phyloP scores from a whole-genome alignment of 2,797 vertebrate genomes.

The Enteromius radiatus region DNA sequence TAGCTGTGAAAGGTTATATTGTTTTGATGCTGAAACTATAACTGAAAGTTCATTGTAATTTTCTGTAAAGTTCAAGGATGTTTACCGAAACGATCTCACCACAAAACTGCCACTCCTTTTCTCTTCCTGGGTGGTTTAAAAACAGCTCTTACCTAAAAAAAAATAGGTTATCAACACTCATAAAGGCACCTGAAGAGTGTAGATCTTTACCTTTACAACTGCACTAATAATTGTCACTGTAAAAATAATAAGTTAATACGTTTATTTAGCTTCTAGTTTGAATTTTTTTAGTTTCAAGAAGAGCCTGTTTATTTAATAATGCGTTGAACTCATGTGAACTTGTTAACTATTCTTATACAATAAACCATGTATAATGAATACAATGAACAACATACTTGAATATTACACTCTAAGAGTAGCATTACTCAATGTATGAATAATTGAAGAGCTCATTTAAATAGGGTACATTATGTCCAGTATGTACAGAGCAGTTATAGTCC shows the following conservation, averaged over 20 bases:
- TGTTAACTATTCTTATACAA: neutral
- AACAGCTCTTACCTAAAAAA: too few species aligned
- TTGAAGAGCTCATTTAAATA: neutral
- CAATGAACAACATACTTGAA: neutral
- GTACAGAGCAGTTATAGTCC: conserved; percentile 16
- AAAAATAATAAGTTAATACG: neutral
- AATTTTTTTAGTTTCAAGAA: neutral
- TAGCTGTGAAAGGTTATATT: neutral
- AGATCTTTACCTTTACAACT: neutral
- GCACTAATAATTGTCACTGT: neutral
- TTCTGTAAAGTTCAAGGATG: neutral
- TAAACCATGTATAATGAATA: neutral
- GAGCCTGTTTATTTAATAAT: neutral
- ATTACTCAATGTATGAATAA: neutral
- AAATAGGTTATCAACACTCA: neutral
- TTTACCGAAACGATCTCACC: conserved; percentile 4
- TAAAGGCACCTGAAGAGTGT: neutral
- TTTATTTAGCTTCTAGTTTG: neutral
- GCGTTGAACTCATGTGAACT: neutral
- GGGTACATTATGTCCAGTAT: neutral
- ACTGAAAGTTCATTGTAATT: neutral
- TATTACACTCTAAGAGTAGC: neutral
- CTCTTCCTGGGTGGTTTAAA: conserved; percentile 7
- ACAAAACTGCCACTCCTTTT: conserved; percentile 6
- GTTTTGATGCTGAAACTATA: neutral